These are phyloP conservation scores for Prionailurus viverrinus DNA, from an alignment of 2,113 vertebrate genomes.

Conservation along the genomic window DNA sequence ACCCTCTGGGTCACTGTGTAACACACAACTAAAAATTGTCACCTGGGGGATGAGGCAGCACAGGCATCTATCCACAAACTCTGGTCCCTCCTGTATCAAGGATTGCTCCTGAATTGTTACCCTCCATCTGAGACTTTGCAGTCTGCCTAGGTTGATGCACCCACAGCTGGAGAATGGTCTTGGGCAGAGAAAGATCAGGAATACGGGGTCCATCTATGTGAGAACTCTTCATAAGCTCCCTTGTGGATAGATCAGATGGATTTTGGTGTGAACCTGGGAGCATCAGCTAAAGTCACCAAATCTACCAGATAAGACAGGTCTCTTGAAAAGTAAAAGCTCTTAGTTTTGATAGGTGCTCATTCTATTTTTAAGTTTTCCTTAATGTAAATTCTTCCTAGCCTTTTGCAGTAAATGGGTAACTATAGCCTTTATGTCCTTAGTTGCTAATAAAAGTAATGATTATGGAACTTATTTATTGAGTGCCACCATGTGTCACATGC, in stretches of 20 bases:
- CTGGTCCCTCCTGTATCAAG: background rate
- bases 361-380: background rate
- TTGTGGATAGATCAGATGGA: background rate
- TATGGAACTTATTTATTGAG: background rate
- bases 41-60: background rate
- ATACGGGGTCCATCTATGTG: background rate
- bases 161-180: background rate
- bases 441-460: conserved; percentile 12
- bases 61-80: background rate
- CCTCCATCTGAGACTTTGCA: background rate
- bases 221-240: background rate
- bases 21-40: background rate
- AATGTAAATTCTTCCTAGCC: background rate
- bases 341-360: background rate
- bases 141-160: background rate
- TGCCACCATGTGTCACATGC: background rate
- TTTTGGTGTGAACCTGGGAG: background rate
- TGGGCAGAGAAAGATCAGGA: background rate
- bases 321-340: background rate
- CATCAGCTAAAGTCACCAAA: background rate
- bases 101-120: background rate
- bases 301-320: background rate
- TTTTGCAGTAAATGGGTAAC: conserved; percentile 19
- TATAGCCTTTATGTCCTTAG: background rate
- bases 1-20: background rate